Evolutionary conservation across 2,797 vertebrate genomes (phyloP), one percentile per base, ranked within the genome.

Genomic region (Onychomys torridus): DNA sequence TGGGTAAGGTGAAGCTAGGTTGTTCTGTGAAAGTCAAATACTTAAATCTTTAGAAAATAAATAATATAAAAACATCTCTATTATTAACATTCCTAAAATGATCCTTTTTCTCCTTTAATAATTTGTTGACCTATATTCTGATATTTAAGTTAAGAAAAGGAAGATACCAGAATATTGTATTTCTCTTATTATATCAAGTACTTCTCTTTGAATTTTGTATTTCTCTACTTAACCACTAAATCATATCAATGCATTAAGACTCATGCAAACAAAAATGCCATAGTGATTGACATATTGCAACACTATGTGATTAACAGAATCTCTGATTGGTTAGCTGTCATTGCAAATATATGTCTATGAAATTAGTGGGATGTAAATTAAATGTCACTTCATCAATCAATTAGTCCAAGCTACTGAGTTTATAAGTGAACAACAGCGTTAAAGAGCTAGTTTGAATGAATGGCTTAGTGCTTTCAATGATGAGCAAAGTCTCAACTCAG

Each of bases 191-290:
- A 85, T 40, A 17, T 34, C 12, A 43, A 86, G 34, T 34, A 34
- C 27, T 2, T 92, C 76, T 29, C 23, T 34, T 61, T 81, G 17
- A 82, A 32, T 17, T 87, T 81, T 84, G 6, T 88, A 90, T 12
- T 96, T 88, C 1, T 85, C 2, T 91, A 13, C 5, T 27, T 87
- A 85, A 90, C 63, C 59, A 84, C n/a, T 89, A 89, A 57, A 69
- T 57, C 21, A 77, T 73, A n/a, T 84, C 61, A 76, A 55, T 83
- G 90, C 6, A 89, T 85, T 93, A 34, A 88, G 81, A n/a, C 21
- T 71, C 11, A 91, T 9, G 49, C 17, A 95, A 87, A 8, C 6
- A 81, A 96, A 97, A 93, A 75, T 75, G 34, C 46, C 63, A 84
- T 59, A 91, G 76, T 69, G 40, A 78, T 43, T 88, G 92, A 79